phyloP scores from a whole-genome alignment of 2,113 vertebrate genomes.

The Vidua macroura region DNA sequence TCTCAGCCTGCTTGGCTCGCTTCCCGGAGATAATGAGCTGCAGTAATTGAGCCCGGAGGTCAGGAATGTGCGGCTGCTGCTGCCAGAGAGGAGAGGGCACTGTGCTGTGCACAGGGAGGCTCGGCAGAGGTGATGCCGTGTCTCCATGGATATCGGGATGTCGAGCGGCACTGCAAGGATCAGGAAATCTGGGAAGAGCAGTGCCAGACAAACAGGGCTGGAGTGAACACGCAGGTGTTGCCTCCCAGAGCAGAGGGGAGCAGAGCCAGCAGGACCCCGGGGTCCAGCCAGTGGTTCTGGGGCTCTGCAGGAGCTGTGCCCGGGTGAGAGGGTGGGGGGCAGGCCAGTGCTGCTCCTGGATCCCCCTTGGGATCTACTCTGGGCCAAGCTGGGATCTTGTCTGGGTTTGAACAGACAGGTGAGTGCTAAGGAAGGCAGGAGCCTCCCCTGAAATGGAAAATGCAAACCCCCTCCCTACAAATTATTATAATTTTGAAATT shows the following conservation, averaged over 20 bases:
- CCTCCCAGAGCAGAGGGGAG: rapidly evolving
- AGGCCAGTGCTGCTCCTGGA: neutral
- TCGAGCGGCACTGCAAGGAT: neutral
- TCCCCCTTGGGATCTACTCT: neutral
- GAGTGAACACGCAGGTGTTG: neutral
- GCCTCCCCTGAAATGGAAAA: neutral
- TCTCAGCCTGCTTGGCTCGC: constrained; percentile 57
- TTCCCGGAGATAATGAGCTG: constrained; percentile 68
- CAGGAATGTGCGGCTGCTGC: constrained; percentile 29
- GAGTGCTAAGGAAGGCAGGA: neutral
- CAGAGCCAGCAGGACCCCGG: neutral
- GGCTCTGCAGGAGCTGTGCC: neutral
- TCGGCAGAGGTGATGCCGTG: neutral
- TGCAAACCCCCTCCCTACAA: too few relatives aligned
- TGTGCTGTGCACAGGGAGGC: neutral
- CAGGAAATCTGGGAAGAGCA: neutral
- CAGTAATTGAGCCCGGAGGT: constrained; percentile 64
- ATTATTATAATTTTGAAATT: too few relatives aligned
- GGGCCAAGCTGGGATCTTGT: neutral
- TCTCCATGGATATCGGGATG: neutral
- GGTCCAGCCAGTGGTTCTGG: neutral
- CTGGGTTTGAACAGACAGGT: neutral
- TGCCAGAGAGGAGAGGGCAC: constrained; percentile 36
- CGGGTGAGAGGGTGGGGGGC: neutral
- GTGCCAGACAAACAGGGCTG: neutral